Conservation (phyloP, 2,797 vertebrate genomes). For the Sitta carolinensis region DNA sequence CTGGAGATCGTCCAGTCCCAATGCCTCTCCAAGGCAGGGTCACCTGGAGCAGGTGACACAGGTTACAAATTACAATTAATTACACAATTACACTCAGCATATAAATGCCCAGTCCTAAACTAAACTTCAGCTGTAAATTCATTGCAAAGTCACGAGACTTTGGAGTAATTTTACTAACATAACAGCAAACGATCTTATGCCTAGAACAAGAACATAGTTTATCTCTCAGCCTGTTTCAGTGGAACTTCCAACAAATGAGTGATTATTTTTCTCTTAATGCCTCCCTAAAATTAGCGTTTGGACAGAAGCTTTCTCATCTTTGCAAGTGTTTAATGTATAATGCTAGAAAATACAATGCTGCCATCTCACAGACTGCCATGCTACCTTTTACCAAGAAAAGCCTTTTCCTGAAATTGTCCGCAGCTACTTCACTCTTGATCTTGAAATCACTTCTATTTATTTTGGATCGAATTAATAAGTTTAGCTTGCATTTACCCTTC, state of each 20-base stretch:
- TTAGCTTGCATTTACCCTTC: slow-evolving; percentile 33
- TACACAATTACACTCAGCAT: not conserved
- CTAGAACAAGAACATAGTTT: not conserved
- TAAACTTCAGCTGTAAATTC: not conserved
- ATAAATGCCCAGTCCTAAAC: not conserved
- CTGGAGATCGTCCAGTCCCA: not conserved
- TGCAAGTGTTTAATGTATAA: not conserved
- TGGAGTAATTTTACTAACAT: not conserved
- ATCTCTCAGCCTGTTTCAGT: not conserved
- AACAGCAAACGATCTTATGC: not conserved
- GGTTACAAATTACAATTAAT: not conserved
- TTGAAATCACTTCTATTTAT: slow-evolving; percentile 6
- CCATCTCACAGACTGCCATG: not conserved
- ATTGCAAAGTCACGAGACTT: not conserved
- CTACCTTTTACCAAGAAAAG: not conserved
- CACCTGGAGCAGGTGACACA: not conserved
- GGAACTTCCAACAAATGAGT: not conserved
- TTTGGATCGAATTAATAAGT: slow-evolving; percentile 6
- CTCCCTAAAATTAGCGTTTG: not conserved
- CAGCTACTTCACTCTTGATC: slow-evolving; percentile 17
- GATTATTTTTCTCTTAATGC: not conserved
- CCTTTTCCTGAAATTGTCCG: slow-evolving; percentile 28
- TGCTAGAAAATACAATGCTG: not conserved
- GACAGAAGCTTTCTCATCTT: not conserved
- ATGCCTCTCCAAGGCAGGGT: not conserved